Evolutionary conservation across 2,113 vertebrate genomes (phyloP), one percentile per base, ranked within the genome.

Genomic region (Gallinago media): DNA sequence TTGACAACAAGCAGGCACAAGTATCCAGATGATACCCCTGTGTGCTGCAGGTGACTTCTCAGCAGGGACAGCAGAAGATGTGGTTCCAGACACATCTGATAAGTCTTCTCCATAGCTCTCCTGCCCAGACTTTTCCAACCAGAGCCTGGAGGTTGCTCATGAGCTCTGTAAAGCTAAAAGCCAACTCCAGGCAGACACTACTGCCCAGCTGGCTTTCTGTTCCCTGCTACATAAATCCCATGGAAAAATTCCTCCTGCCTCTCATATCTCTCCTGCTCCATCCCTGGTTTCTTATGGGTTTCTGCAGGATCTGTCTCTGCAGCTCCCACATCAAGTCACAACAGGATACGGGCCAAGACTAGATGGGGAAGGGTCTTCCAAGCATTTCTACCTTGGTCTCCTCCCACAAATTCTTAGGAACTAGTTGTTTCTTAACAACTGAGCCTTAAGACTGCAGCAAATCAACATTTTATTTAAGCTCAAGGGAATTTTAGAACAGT

Each of bases 1-100:
- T 4, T 14, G 34, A 34, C 23, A 84, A 62, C 38, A 49, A 0
- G 6, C 4, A 71, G 34, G 23, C 38, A 25, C 1, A 3, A 8
- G 18, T 50, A 52, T 40, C 67, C 66, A 65, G 63, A 50, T 8
- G 42, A 71, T 6, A n/a, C 7, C 11, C 19, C 19, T 19, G 15
- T 8, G 18, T 71, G 56, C n/a, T 84, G 68, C 56, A 50, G 34
- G 74, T 15, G 52, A 92, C 44, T 70, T 42, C 29, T 73, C 70
- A 50, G 50, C 70, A 89, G 79, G 32, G 49, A 59, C 52, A 67
- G 46, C 13, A 31, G 4, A 88, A 81, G 42, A 71, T 15, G 9
- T n/a, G 32, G 61, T 31, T 82, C 58, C 62, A 93, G 61, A 47
- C 26, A 85, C 26, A 55, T 40, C 15, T 56, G 65, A 1, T 34